A percentile compares a stretch with the other conserved stretches of the same genome.
These are phyloP conservation scores for Cathartes aura DNA, from an alignment of 2,113 vertebrate genomes.

Conservation along the genomic window DNA sequence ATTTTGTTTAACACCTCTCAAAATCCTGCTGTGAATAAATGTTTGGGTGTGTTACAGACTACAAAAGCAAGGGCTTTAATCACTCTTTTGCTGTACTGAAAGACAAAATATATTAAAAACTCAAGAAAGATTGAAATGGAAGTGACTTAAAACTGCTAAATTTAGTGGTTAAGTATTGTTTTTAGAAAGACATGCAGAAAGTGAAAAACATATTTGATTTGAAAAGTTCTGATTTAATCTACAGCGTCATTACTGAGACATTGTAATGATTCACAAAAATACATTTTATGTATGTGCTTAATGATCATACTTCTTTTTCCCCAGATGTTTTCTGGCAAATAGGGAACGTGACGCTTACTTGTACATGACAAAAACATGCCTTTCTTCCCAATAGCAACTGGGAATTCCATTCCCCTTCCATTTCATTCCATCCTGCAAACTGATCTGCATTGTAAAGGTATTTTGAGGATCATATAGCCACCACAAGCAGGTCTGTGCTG, in stretches of 20 bases:
- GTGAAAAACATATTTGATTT: neutral
- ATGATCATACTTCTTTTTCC: accelerated
- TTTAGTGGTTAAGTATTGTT: neutral
- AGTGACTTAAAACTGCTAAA: neutral
- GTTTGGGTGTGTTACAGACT: neutral
- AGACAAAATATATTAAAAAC: neutral
- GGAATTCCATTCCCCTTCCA: neutral
- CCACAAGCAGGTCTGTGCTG: neutral
- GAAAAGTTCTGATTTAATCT: neutral
- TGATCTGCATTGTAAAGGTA: neutral
- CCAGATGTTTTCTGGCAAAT: neutral
- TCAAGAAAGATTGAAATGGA: neutral
- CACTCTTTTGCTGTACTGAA: neutral
- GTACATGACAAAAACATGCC: neutral
- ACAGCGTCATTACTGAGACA: neutral
- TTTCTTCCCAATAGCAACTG: neutral
- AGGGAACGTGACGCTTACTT: accelerated
- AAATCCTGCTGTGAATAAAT: neutral
- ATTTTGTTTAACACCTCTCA: neutral
- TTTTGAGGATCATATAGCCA: neutral
- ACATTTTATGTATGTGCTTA: neutral
- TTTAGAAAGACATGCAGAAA: neutral
- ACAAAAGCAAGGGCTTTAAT: neutral
- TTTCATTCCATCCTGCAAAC: neutral
- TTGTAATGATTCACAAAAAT: neutral